A percentile compares a stretch with the other conserved stretches of the same genome.
These are phyloP conservation scores for Aporrectodea caliginosa DNA, from an alignment of 1,140 invertebrate species.

Conservation along the genomic window DNA sequence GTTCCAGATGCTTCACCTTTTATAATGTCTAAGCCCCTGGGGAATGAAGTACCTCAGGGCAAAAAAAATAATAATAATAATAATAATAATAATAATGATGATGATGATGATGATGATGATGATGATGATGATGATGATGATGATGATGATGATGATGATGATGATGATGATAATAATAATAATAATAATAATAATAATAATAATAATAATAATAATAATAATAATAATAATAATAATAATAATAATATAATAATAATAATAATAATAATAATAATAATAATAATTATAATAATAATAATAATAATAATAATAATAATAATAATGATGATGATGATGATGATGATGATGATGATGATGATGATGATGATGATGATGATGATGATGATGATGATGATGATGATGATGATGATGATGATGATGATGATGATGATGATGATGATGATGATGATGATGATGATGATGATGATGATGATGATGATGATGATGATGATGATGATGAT, in stretches of 20 bases:
- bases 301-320: background rate
- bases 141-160: no score
- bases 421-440: slow-evolving; percentile 3
- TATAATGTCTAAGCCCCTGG: no score
- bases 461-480: slow-evolving; percentile 2
- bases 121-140: no score
- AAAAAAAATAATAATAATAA: no score
- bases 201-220: no score
- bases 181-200: no score
- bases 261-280: background rate
- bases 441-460: slow-evolving; percentile 2
- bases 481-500: slow-evolving; percentile 3
- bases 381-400: slow-evolving; percentile 2
- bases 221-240: no score
- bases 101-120: slow-evolving; percentile 4
- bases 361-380: slow-evolving; percentile 3
- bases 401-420: slow-evolving; percentile 2
- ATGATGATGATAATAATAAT: no score
- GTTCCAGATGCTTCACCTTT: no score
- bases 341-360: background rate
- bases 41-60: no score
- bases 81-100: slow-evolving; percentile 7
- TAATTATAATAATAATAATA: background rate
- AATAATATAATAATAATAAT: slow-evolving; percentile 4
- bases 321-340: background rate